These are phyloP conservation scores for Cantharis lateralis DNA, from an alignment of 2,888 invertebrate species.

Conservation along the genomic window DNA sequence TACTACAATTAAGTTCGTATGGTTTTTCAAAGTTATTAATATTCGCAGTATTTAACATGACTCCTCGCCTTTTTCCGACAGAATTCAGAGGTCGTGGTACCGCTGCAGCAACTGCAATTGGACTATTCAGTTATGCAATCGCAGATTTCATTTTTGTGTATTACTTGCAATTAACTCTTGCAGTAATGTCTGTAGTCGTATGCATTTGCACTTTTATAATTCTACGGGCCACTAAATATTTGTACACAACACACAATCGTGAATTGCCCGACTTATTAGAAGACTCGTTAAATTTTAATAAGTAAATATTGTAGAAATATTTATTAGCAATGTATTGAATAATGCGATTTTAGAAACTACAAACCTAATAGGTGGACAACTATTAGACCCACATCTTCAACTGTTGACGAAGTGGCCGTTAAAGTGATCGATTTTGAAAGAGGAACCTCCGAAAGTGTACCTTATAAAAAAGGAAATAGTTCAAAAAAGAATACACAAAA, in stretches of 20 bases:
- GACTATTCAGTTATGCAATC: neutral
- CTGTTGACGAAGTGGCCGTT: conserved; percentile 12
- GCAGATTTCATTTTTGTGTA: neutral
- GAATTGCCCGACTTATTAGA: conserved; percentile 14
- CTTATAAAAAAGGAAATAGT: neutral
- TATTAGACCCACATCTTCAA: conserved; percentile 2
- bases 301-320: neutral
- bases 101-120: neutral
- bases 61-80: conserved; percentile 43
- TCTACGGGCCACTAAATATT: neutral
- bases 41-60: conserved; percentile 1
- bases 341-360: neutral
- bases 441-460: neutral
- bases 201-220: neutral
- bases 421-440: conserved; percentile 14
- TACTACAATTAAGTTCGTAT: neutral
- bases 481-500: neutral
- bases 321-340: neutral
- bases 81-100: conserved; percentile 2
- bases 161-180: neutral
- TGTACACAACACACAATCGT: conserved; percentile 4
- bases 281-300: conserved; percentile 3
- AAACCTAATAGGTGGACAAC: conserved; percentile 10
- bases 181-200: neutral
- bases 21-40: neutral